phyloP scores from a whole-genome alignment of 2,888 invertebrate species.

The Monopis laevigella region DNA sequence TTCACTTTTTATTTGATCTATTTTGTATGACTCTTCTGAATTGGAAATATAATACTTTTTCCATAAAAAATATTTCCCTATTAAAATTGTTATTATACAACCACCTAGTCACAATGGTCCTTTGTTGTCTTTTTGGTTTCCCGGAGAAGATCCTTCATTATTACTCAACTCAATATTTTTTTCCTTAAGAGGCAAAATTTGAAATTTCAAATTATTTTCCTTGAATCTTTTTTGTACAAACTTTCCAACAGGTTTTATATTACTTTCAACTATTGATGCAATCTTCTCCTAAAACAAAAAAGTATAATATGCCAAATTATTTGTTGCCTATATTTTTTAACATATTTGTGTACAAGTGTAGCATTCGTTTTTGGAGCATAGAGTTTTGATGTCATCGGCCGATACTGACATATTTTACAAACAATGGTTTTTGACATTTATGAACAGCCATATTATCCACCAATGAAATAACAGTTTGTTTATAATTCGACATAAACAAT shows the following conservation, averaged over 20 bases:
- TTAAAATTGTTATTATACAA: constrained; percentile 30
- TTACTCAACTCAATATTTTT: constrained; percentile 23
- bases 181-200: constrained; percentile 59
- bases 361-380: no score
- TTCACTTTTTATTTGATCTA: constrained; percentile 8
- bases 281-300: constrained; percentile 66
- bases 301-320: no score
- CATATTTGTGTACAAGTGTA: no score
- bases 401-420: no score
- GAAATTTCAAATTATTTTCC: constrained; percentile 70
- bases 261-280: constrained; percentile 61
- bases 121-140: constrained; percentile 25
- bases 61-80: constrained; percentile 38
- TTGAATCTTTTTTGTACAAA: constrained; percentile 72
- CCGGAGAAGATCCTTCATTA: constrained; percentile 22
- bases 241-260: constrained; percentile 57
- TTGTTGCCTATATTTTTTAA: no score
- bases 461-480: no score
- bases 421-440: no score
- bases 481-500: no score
- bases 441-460: no score
- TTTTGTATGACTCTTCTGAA: constrained; percentile 18
- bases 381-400: no score
- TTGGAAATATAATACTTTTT: constrained; percentile 33
- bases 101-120: constrained; percentile 54